phyloP scores from a whole-genome alignment of 1,140 invertebrate species.

The Pissodes strobi region DNA sequence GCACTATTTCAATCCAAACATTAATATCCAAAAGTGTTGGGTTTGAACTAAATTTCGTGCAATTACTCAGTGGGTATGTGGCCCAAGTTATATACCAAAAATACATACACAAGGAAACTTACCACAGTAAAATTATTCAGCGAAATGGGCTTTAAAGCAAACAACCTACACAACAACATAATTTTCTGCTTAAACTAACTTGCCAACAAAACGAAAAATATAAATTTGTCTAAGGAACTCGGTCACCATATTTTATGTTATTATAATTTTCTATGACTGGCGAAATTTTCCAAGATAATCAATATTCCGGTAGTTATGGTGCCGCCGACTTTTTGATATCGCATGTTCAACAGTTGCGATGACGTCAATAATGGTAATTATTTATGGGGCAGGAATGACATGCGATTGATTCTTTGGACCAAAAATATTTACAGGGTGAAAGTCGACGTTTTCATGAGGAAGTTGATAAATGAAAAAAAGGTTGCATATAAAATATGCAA shows the following conservation, averaged over 20 bases:
- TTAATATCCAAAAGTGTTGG: not conserved
- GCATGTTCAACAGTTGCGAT: constrained; percentile 41
- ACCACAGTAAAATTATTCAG: constrained; percentile 44
- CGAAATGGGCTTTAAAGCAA: constrained; percentile 42
- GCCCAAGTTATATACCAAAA: too few species aligned
- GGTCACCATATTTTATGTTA: not conserved
- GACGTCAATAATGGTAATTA: constrained; percentile 32
- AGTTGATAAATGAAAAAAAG: too few species aligned
- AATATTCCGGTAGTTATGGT: constrained; percentile 31
- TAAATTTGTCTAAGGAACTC: too few species aligned
- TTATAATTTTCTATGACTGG: constrained; percentile 3
- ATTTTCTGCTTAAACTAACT: too few species aligned
- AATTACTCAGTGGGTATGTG: too few species aligned
- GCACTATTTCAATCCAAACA: too few species aligned
- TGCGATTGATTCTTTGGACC: too few species aligned
- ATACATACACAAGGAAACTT: constrained; percentile 15
- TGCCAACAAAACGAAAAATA: too few species aligned
- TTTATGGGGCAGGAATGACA: constrained; percentile 2
- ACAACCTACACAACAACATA: constrained; percentile 50
- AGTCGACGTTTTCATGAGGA: too few species aligned
- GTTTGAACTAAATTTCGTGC: not conserved
- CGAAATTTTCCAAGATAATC: constrained; percentile 19
- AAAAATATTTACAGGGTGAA: too few species aligned
- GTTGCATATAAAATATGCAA: too few species aligned
- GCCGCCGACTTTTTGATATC: constrained; percentile 41